Conservation (phyloP, 2,797 vertebrate species). For the Percopsis omiscomaycus region DNA sequence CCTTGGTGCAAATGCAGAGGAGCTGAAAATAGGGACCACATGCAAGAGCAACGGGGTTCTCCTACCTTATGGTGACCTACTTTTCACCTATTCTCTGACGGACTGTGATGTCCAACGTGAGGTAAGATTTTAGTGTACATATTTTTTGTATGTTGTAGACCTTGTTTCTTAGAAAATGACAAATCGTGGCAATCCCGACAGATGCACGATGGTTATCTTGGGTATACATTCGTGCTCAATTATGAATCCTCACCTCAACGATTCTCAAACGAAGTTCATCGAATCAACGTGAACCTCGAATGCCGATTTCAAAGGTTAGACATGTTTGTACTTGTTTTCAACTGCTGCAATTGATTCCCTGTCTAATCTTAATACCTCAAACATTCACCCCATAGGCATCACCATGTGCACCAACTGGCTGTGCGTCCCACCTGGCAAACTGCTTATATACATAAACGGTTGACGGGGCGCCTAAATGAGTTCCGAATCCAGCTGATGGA, state of each 20-base stretch:
- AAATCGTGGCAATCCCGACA: conserved; percentile 23
- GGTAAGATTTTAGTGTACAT: conserved; percentile 42
- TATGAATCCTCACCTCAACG: conserved; percentile 57
- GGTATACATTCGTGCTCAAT: conserved; percentile 69
- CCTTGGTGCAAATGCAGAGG: conserved; percentile 49
- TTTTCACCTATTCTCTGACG: conserved; percentile 70
- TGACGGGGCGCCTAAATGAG: conserved; percentile 47
- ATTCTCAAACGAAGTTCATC: conserved; percentile 25
- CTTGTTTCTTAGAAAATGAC: neutral
- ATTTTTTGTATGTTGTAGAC: neutral
- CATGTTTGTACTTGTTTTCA: neutral
- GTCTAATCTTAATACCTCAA: neutral
- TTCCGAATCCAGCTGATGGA: conserved; percentile 72
- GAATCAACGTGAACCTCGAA: conserved; percentile 60
- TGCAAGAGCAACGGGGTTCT: conserved; percentile 71
- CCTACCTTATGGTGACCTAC: conserved; percentile 58
- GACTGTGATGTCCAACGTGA: conserved; percentile 60
- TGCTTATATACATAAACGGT: conserved; percentile 47
- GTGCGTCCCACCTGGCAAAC: conserved; percentile 70
- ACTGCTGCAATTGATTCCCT: neutral
- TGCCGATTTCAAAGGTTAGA: conserved; percentile 72
- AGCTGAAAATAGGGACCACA: conserved; percentile 63
- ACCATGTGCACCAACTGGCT: conserved; percentile 65
- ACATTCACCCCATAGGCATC: conserved; percentile 48
- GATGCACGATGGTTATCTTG: conserved; percentile 46